Base-by-base conservation (phyloP, 2,888 invertebrate species). In the Drosophila villosipedis region DNA sequence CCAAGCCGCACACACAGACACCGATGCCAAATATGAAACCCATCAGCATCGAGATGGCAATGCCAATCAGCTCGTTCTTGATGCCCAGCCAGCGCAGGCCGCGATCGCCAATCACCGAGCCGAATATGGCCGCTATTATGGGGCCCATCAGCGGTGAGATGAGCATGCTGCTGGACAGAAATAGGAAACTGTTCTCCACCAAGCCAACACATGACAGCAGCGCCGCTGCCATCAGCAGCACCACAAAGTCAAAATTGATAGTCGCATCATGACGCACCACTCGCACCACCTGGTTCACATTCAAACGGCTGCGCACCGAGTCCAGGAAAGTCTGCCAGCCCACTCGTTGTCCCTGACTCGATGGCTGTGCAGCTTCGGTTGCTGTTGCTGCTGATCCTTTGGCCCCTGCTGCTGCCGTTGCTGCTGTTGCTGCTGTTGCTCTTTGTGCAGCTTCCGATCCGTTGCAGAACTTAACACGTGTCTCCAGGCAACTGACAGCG, bases 81-180 rank as follows among this genome's bases (percentile, higher is more conserved):
- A 96, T 92, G 0, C 96, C 96, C 80, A 95, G 94, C 77, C 94
- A 94, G 77, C 95, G 94, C 12, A 96, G 93, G 0, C 94, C 94
- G 16, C 94, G 92, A 88, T 96, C 96, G 28, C 94, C 93, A 22
- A 96, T 95, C 2, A 96, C 96, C 16, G 95, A 95, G 1, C 96
- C 96, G 83, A 97, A 95, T 0, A 96, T 96, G 16, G 95, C 95
- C 0, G 96, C 96, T 90, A 96, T 95, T 74, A 97, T 96, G 7
- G 96, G 96, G 22, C 96, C 96, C 96, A 96, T 96, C 55, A 96
- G 94, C 0, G 96, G 96, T 0, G 96, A 96, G 65, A 96, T 96
- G 39, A 97, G 94, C 96, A 97, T 96, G 87, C 96, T 96, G 70
- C 96, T 96, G 12, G 96, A 96, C 12, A 97, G 93, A 63, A 95